Evolutionary conservation across 2,113 vertebrate genomes (phyloP).

Genomic region (Pogona vitticeps): DNA sequence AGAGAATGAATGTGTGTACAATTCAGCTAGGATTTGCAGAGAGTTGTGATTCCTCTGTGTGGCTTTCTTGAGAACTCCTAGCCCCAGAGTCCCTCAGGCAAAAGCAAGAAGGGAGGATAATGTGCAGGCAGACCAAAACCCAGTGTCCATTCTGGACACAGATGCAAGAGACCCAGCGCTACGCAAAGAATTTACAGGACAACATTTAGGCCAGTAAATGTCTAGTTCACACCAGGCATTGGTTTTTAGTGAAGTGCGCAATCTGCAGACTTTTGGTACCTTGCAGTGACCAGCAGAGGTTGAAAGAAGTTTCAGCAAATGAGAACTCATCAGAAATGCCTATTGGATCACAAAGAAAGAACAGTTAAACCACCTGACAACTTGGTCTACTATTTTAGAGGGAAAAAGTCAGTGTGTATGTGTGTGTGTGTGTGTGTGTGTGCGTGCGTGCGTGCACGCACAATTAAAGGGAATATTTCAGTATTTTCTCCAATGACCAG

Average conservation of each 20-base stretch:
- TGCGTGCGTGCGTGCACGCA: no score
- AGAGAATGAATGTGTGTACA: no score
- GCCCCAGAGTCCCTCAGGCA: no score
- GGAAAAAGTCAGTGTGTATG: no score
- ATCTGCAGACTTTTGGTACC: background rate
- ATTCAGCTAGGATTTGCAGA: no score
- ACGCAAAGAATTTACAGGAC: background rate
- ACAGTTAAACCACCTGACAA: background rate
- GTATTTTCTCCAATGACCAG: no score
- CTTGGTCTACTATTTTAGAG: no score
- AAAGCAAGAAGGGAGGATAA: background rate
- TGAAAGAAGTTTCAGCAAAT: background rate
- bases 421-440: no score
- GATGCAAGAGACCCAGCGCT: background rate
- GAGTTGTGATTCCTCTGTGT: no score
- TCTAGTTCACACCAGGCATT: background rate
- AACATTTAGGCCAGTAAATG: background rate
- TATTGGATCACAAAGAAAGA: background rate
- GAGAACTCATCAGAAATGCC: background rate
- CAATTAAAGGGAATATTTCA: no score
- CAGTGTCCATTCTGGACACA: background rate
- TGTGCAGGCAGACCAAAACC: background rate
- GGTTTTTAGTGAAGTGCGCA: background rate
- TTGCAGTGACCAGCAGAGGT: background rate
- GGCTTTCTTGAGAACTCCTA: no score